phyloP scores from a whole-genome alignment of 2,797 vertebrate species.

The Denticeps clupeoides region DNA sequence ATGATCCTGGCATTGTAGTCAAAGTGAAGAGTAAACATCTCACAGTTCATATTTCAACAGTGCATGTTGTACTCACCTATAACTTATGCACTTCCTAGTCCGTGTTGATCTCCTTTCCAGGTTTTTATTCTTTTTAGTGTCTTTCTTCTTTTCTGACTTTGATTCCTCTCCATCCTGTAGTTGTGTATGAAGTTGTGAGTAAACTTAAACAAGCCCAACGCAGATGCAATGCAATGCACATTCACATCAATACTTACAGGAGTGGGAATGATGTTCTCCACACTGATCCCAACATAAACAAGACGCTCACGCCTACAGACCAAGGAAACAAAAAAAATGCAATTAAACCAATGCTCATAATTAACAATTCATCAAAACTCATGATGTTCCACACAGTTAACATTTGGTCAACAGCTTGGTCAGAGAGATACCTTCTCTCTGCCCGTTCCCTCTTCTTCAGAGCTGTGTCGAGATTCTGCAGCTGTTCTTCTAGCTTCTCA shows the following conservation, averaged over 20 bases:
- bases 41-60: not conserved
- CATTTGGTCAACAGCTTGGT: not conserved
- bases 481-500: constrained; percentile 88
- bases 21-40: too few relatives aligned
- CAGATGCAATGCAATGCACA: too few relatives aligned
- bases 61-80: constrained; percentile 61
- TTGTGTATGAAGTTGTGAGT: constrained; percentile 24
- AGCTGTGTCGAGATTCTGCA: constrained; percentile 85
- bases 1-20: too few relatives aligned
- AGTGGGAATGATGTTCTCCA: constrained; percentile 95
- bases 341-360: not conserved
- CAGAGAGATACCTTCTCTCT: constrained; percentile 68
- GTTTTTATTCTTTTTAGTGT: constrained; percentile 79
- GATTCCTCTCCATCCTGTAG: constrained; percentile 65
- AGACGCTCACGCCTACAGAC: constrained; percentile 73
- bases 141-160: constrained; percentile 76
- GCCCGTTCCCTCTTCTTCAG: constrained; percentile 93
- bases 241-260: constrained; percentile 50
- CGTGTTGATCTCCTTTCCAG: constrained; percentile 86
- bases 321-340: constrained; percentile 16
- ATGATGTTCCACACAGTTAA: not conserved
- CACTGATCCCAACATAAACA: constrained; percentile 95
- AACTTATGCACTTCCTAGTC: constrained; percentile 90
- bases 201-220: not conserved
- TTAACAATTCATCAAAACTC: not conserved